Evolutionary conservation across 2,797 vertebrate species (phyloP).

Genomic region (Lacerta viridis): DNA sequence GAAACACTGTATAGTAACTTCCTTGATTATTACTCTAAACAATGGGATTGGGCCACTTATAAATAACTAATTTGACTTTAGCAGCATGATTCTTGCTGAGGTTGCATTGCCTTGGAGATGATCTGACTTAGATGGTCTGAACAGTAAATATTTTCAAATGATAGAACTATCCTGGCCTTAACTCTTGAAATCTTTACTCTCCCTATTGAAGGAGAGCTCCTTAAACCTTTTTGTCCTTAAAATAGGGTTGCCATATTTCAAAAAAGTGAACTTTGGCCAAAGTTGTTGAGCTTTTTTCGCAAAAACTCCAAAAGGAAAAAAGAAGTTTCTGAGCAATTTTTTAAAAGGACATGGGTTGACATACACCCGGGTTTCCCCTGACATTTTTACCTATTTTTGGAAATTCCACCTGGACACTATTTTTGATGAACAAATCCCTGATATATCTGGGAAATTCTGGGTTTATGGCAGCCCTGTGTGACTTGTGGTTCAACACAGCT

Average conservation of each 20-base stretch:
- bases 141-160: conserved; percentile 46
- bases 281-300: too few species aligned
- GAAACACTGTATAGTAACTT: conserved; percentile 27
- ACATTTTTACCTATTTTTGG: too few species aligned
- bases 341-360: too few species aligned
- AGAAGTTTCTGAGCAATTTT: too few species aligned
- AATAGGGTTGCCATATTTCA: too few species aligned
- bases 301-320: too few species aligned
- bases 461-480: background rate
- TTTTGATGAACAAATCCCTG: too few species aligned
- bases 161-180: conserved; percentile 48
- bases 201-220: conserved; percentile 22
- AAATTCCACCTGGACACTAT: too few species aligned
- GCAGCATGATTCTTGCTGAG: conserved; percentile 52
- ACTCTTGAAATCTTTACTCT: conserved; percentile 17
- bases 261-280: too few species aligned
- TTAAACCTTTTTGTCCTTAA: background rate
- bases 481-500: conserved; percentile 30
- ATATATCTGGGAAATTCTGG: too few species aligned
- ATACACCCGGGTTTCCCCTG: too few species aligned
- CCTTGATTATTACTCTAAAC: background rate
- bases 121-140: conserved; percentile 53
- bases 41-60: conserved; percentile 62
- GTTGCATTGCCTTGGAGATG: conserved; percentile 56
- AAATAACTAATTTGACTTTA: conserved; percentile 79